Base-by-base conservation (phyloP, 2,113 vertebrate species). In the Perccottus glenii region DNA sequence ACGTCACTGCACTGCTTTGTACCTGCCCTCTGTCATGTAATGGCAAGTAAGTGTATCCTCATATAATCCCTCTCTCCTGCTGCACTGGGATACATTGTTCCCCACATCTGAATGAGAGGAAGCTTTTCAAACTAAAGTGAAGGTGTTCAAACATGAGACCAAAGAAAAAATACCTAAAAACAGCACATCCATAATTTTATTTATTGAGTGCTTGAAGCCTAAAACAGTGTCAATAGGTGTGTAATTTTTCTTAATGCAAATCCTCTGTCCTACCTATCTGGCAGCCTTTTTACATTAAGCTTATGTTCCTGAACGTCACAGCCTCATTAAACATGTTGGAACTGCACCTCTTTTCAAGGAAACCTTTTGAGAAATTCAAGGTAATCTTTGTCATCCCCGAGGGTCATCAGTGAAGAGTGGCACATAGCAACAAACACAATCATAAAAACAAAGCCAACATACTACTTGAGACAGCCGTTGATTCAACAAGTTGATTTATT, bases 91-190 rank as follows among this genome's bases (percentile, higher is more conserved):
- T 27, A 27, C 19, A 27, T 65, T 67, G 77, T 73, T 81, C 70
- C 56, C 69, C 68, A 55, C 47, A 16, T 42, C 68, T 87, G 79
- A 78, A 63, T 65, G 65, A 27, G 48, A 51, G 35, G n/a, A 33
- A 43, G 5, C 7, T 6, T 11, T 65, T 19, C 6, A 48, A 4
- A 19, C 14, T 35, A 47, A 6, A 10, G 6, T 27, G 3, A 27
- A 27, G 19, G 19, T 27, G 19, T 27, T 27, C 1, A 27, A 27
- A 27, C 19, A 27, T 27, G 19, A 27, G 19, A 27, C 19, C 19
- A 27, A 27, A 27, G 19, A 27, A 27, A 27, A 27, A 27, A 27
- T 27, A 27, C 19, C 19, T 27, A 27, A 27, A 27, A 27, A 27
- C 19, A 27, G 19, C 19, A 27, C 19, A 27, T 27, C 19, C 19